phyloP scores from a whole-genome alignment of 2,888 invertebrate genomes.

The Theodoxus fluviatilis region DNA sequence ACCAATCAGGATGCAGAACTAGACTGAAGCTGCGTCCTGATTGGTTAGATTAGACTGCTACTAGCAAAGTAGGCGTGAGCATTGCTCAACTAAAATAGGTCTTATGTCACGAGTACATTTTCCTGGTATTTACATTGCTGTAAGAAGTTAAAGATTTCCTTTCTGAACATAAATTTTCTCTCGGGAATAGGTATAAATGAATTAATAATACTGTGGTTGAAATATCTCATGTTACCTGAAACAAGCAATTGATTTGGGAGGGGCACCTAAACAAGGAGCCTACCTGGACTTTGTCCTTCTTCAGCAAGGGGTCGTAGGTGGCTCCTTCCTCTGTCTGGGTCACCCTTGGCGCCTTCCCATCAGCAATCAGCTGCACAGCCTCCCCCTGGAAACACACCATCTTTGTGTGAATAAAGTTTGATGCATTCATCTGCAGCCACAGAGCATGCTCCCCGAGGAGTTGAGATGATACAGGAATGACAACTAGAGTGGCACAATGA shows the following conservation, averaged over 20 bases:
- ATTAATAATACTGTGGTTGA: background rate
- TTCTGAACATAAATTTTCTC: background rate
- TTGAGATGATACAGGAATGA: no score
- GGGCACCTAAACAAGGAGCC: background rate
- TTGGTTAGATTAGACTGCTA: no score
- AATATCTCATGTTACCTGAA: background rate
- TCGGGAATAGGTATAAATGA: background rate
- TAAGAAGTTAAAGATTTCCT: background rate
- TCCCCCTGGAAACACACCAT: conserved; percentile 65
- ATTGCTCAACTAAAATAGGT: no score
- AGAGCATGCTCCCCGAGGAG: no score
- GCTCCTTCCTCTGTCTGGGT: conserved; percentile 85
- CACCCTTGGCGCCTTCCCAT: conserved; percentile 81
- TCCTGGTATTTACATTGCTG: no score
- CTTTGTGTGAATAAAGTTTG: background rate
- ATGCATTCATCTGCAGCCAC: no score
- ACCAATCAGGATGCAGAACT: no score
- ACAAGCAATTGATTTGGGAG: background rate
- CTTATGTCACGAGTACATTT: no score
- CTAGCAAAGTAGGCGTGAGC: no score
- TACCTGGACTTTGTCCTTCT: conserved; percentile 84
- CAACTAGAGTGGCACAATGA: no score
- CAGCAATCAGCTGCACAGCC: conserved; percentile 87
- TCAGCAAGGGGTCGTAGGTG: conserved; percentile 89
- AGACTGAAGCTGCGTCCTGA: no score